Conservation (phyloP, 2,888 invertebrate species). For the Steinernema hermaphroditum region DNA sequence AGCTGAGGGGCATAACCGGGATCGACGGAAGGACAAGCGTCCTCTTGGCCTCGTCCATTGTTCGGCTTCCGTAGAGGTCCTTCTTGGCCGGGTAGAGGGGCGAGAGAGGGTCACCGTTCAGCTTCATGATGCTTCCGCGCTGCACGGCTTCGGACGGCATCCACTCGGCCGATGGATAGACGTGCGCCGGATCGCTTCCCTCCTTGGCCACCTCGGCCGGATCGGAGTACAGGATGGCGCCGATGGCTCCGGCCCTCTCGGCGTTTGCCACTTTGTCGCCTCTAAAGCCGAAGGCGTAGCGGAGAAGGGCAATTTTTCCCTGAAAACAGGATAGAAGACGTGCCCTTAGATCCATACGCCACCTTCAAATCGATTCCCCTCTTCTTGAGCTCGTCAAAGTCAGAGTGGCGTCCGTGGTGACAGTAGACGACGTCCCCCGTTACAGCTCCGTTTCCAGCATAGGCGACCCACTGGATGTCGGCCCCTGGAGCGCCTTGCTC, state of each 20-base stretch:
- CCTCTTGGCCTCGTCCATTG: constrained; percentile 48
- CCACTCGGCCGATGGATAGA: constrained; percentile 69
- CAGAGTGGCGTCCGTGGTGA: constrained; percentile 55
- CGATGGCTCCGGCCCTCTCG: constrained; percentile 62
- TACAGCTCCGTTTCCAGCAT: constrained; percentile 54
- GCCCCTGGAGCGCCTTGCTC: constrained; percentile 62
- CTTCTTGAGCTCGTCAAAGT: constrained; percentile 58
- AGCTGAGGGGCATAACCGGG: constrained; percentile 68
- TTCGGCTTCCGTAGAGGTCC: constrained; percentile 59
- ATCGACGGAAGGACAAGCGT: constrained; percentile 65
- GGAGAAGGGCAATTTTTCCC: constrained; percentile 34
- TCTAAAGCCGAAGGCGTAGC: constrained; percentile 70
- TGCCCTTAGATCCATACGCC: too few relatives aligned
- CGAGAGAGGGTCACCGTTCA: constrained; percentile 70
- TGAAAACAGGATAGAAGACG: too few relatives aligned
- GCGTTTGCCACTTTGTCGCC: constrained; percentile 68
- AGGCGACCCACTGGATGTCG: constrained; percentile 65
- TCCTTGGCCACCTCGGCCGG: constrained; percentile 62
- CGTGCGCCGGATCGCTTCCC: constrained; percentile 50
- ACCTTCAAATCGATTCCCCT: constrained; percentile 53
- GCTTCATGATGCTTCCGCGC: constrained; percentile 21
- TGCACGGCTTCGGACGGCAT: constrained; percentile 68
- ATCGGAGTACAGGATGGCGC: constrained; percentile 66
- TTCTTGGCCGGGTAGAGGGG: constrained; percentile 70
- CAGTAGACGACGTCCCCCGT: constrained; percentile 59